These are phyloP conservation scores for Phytoseiulus persimilis DNA, from an alignment of 2,888 invertebrate species.

Conservation along the genomic window DNA sequence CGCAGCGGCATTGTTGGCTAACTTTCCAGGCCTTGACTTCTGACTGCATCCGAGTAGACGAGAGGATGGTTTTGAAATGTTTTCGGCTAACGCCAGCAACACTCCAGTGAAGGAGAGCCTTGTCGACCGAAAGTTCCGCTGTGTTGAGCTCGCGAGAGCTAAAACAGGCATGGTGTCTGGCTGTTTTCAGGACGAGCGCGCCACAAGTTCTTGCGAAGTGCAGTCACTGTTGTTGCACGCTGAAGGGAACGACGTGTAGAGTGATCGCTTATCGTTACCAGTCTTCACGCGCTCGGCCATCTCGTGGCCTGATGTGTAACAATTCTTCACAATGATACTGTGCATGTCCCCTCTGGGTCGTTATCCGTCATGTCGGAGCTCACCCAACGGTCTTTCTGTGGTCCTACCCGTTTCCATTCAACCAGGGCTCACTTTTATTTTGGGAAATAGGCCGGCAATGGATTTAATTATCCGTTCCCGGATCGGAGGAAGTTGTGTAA, in stretches of 20 bases:
- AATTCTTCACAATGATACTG: neutral
- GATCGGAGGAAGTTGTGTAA: too few species aligned
- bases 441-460: too few species aligned
- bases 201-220: neutral
- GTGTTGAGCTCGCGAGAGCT: neutral
- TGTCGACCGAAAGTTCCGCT: neutral
- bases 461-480: too few species aligned
- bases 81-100: neutral
- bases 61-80: neutral
- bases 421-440: too few species aligned
- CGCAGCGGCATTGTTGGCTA: neutral
- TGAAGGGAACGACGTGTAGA: neutral
- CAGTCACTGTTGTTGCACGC: neutral
- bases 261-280: neutral
- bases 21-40: neutral
- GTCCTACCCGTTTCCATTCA: too few species aligned
- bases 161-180: neutral
- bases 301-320: neutral
- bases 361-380: too few species aligned
- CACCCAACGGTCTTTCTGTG: too few species aligned
- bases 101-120: neutral
- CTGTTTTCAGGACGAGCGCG: neutral
- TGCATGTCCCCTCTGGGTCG: too few species aligned
- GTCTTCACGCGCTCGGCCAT: neutral
- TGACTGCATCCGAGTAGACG: neutral